Evolutionary conservation across 2,797 vertebrate species (phyloP).

Genomic region (Acipenser oxyrinchus): DNA sequence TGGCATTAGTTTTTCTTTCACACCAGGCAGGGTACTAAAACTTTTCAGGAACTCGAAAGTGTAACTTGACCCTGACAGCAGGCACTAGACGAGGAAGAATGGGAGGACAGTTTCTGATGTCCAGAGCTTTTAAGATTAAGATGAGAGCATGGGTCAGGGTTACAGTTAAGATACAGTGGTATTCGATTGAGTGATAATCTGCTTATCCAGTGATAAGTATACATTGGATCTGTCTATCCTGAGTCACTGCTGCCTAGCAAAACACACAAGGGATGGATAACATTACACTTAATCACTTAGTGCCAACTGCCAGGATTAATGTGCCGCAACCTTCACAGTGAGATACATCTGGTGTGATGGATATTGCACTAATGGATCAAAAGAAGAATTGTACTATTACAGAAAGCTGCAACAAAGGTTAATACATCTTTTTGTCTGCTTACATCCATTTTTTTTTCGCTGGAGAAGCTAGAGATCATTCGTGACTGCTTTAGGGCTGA

Average conservation of each 20-base stretch:
- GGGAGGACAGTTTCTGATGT: background rate
- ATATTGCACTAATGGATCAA: constrained; percentile 45
- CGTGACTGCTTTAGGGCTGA: constrained; percentile 12
- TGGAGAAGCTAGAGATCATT: constrained; percentile 11
- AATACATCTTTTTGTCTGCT: constrained; percentile 51
- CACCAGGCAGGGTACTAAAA: constrained; percentile 24
- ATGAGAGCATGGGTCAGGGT: constrained; percentile 26
- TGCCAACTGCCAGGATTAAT: constrained; percentile 44
- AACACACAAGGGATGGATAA: constrained; percentile 40
- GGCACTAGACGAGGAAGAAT: constrained; percentile 12
- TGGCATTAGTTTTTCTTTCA: constrained; percentile 2
- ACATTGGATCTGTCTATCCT: constrained; percentile 29
- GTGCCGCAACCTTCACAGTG: constrained; percentile 33
- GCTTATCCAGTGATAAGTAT: constrained; percentile 52
- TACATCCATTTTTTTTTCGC: constrained; percentile 30
- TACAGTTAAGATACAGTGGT: constrained; percentile 18
- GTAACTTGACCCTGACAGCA: constrained; percentile 31
- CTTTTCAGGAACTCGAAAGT: constrained; percentile 23
- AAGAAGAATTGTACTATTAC: constrained; percentile 39
- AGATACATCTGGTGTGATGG: constrained; percentile 55
- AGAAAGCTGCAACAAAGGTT: constrained; percentile 30
- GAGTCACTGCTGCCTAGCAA: constrained; percentile 36
- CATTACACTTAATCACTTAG: constrained; percentile 58
- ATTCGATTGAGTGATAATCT: constrained; percentile 45
- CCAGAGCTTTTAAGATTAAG: constrained; percentile 22